Percentiles rank a stretch among this genome's conserved stretches.
These are phyloP conservation scores for Labia minor DNA, from an alignment of 2,888 invertebrate species.

Conservation along the genomic window DNA sequence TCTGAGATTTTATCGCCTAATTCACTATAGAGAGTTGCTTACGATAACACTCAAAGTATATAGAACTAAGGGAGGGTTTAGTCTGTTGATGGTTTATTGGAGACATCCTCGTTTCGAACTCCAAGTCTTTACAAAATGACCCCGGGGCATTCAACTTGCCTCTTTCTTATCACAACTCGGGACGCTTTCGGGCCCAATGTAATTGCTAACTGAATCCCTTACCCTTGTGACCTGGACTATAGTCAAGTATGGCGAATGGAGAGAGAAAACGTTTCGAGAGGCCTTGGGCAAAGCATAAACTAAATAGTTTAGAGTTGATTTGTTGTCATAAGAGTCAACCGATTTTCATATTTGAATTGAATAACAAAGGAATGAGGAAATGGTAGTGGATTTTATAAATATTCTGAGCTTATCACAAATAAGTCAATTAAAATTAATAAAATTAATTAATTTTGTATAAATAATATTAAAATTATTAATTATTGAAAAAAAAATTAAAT, in stretches of 20 bases:
- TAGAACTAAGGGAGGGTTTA: too few relatives aligned
- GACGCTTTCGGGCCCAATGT: not conserved
- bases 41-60: too few relatives aligned
- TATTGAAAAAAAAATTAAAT: too few relatives aligned
- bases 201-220: not conserved
- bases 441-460: too few relatives aligned
- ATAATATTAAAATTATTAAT: too few relatives aligned
- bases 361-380: not conserved
- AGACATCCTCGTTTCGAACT: not conserved
- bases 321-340: not conserved
- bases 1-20: too few relatives aligned
- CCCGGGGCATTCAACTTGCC: not conserved
- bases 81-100: not conserved
- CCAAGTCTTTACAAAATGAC: not conserved
- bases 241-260: not conserved
- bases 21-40: too few relatives aligned
- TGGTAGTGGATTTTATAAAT: too few relatives aligned
- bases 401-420: too few relatives aligned
- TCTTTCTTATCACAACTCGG: slow-evolving; percentile 7
- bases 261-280: not conserved
- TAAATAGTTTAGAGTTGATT: slow-evolving; percentile 8
- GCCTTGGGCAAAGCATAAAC: not conserved
- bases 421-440: too few relatives aligned
- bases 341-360: not conserved
- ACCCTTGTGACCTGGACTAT: not conserved